Evolutionary conservation across 37 sponge, comb jelly and placozoan genomes (phyloP), one percentile per base, ranked within the genome.

Genomic region (Cladorhizidae sp.): DNA sequence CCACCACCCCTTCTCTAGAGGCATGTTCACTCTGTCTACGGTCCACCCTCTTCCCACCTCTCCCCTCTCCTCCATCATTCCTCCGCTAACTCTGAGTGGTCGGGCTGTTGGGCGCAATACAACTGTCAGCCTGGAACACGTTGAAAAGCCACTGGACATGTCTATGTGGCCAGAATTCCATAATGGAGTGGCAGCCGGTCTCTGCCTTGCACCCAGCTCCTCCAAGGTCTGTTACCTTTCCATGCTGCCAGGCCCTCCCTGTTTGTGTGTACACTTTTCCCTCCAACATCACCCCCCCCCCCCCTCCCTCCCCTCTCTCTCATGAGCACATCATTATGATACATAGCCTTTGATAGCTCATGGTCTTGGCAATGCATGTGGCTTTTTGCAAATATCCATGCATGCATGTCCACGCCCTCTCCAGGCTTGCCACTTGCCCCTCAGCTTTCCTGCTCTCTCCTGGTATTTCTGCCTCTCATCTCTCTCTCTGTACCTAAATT

Each of bases 161-260:
- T 78, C 67, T 8, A 59, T 57, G 25, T 98, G 99, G 99, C 80
- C 94, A 18, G 79, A 83, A 76, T 98, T 98, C 58, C 96, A 98
- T 76, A 98, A 96, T 87, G 96, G 96, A n/a, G 99, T 96, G 2
- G 99, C 99, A 17, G 87, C 93, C 71, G 99, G 96, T 1, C 70
- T 96, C 40, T 56, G 70, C 23, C 69, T 96, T 0, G 43, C 80
- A 23, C 90, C 93, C 21, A 39, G 72, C 33, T 49, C 75, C 28
- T 79, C 88, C n/a, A 56, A 93, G 74, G 93, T 92, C 1, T 2
- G 35, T 33, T 21, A 58, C 23, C 23, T 21, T 3, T 25, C 11
- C 15, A 11, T 52, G 54, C 15, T 18, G 35, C 1, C 68, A 63
- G 26, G 2, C 68, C 26, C 68, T 3, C 68, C 1, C 32, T 32